Base-by-base conservation (phyloP, 2,888 invertebrate species). In the Syrphus vitripennis region DNA sequence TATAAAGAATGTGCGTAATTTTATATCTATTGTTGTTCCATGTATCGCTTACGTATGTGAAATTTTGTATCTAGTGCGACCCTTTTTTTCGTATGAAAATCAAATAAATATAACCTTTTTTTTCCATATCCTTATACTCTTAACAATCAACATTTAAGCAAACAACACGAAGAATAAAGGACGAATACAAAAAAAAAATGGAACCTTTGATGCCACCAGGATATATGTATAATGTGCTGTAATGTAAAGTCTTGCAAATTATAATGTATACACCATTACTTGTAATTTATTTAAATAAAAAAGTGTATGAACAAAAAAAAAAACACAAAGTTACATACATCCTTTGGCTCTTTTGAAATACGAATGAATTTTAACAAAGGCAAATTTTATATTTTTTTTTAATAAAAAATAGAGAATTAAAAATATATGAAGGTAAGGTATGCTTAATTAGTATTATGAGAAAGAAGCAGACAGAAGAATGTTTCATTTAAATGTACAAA, bases 191-290 rank as follows among this genome's bases (percentile, higher is more conserved):
- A 53, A 55, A 10, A 53, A 67, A 31, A 70, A 48, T 19, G 42
- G 65, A 70, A 26, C 86, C 70, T 86, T 86, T 86, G 81, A 86
- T 81, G 86, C 81, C 81, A 78, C 77, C 86, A 81, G 86, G 86
- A 81, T 86, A n/a, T n/a, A n/a, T n/a, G n/a, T n/a, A n/a, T n/a
- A 86, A 86, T 86, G 82, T 82, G 81, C 48, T 86, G 81, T 82
- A 86, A 81, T 82, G 86, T 82, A 70, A 78, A 74, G 82, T 81
- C 81, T 82, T 81, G 74, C 70, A 86, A 61, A 82, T 82, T 82
- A 78, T 86, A 86, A 86, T 81, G 74, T 74, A 82, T 82, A 67
- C 72, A 70, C 77, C 84, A 72, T 86, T 86, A 86, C 84, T 80
- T 86, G 82, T 82, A 86, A 86, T 82, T 86, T 86, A 81, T 86